Evolutionary conservation across 2,888 invertebrate species (phyloP).

Genomic region (Seladonia tumulorum): DNA sequence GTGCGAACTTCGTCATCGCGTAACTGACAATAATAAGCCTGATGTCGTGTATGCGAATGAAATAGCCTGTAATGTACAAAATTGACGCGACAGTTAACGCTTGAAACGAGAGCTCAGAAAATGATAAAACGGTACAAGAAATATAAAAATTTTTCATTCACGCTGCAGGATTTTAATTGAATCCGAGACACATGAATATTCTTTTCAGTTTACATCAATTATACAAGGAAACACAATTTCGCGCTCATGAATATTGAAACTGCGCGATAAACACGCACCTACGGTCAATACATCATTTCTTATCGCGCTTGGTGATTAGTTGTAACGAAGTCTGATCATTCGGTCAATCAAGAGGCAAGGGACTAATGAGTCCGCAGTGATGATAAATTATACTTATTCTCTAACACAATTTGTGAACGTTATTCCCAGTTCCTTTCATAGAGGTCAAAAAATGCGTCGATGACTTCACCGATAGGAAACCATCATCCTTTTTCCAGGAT

Average conservation of each 20-base stretch:
- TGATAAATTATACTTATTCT: not conserved
- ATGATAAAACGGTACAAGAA: too few species aligned
- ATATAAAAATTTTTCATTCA: not conserved
- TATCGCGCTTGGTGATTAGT: not conserved
- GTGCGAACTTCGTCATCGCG: too few species aligned
- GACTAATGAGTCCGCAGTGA: not conserved
- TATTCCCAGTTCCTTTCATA: too few species aligned
- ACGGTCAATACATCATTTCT: not conserved
- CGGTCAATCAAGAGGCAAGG: not conserved
- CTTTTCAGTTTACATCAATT: not conserved
- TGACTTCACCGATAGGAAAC: too few species aligned
- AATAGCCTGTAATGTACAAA: too few species aligned
- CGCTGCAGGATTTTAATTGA: not conserved
- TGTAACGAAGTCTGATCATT: not conserved
- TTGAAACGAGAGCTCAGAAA: too few species aligned
- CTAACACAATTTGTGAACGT: too few species aligned
- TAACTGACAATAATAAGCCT: too few species aligned
- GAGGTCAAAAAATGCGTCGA: too few species aligned
- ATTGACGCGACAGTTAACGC: too few species aligned
- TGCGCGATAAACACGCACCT: not conserved
- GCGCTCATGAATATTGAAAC: slow-evolving; percentile 1
- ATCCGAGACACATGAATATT: not conserved
- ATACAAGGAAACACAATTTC: not conserved
- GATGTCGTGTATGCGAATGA: too few species aligned
- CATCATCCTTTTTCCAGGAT: too few species aligned